These are phyloP conservation scores for Sanderia malayensis DNA, from an alignment of 30 jellyfish, hydroid and myxozoan genomes.

Conservation along the genomic window DNA sequence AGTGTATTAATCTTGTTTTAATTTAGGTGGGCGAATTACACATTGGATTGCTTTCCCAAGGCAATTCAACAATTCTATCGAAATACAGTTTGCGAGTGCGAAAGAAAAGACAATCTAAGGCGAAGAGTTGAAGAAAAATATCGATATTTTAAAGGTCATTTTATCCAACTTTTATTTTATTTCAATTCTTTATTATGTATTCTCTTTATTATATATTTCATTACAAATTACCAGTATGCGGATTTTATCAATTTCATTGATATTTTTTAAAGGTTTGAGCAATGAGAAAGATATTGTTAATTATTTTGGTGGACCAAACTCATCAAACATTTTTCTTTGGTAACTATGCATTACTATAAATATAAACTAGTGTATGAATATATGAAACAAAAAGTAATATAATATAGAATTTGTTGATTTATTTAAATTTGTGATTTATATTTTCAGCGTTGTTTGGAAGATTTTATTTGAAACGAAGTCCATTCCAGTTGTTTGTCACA, in stretches of 20 bases:
- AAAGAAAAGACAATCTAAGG: slow-evolving; percentile 50
- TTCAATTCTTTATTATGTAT: no score
- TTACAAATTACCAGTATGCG: no score
- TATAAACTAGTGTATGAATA: not conserved
- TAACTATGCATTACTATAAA: not conserved
- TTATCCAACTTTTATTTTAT: not conserved
- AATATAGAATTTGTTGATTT: no score
- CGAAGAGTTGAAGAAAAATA: slow-evolving; percentile 73
- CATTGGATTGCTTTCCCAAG: slow-evolving; percentile 85
- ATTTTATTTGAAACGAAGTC: slow-evolving; percentile 63
- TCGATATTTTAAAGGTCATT: slow-evolving; percentile 61
- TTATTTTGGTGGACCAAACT: slow-evolving; percentile 64
- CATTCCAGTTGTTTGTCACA: slow-evolving; percentile 78
- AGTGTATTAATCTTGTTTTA: not conserved
- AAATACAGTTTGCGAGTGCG: slow-evolving; percentile 31
- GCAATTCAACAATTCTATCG: slow-evolving; percentile 51
- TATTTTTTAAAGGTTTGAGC: slow-evolving; percentile 39
- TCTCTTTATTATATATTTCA: no score
- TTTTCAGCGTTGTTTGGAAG: slow-evolving; percentile 83
- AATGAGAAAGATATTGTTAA: slow-evolving; percentile 73
- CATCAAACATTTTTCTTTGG: slow-evolving; percentile 79
- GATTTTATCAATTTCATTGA: no score
- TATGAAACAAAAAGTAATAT: not conserved
- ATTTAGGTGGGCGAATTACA: slow-evolving; percentile 85
- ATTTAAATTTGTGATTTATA: not conserved